A percentile compares a stretch with the other conserved stretches of the same genome.
phyloP scores from a whole-genome alignment of 2,797 vertebrate species.

The Hylomyscus alleni region DNA sequence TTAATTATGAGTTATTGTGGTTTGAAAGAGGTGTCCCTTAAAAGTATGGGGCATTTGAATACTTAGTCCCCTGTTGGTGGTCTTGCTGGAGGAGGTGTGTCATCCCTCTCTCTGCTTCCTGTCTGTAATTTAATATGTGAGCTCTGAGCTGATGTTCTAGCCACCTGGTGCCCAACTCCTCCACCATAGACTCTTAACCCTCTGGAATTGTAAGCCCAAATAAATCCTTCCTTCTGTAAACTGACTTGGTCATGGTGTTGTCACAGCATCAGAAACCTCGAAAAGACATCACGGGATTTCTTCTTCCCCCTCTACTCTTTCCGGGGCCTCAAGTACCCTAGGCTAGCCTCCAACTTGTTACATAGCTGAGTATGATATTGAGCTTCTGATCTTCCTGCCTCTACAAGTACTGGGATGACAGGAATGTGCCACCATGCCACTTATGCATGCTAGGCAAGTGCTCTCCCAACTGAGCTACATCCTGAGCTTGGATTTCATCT shows the following conservation, averaged over 20 bases:
- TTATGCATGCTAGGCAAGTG: background rate
- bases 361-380: background rate
- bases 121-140: background rate
- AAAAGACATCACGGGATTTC: background rate
- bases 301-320: background rate
- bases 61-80: background rate
- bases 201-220: background rate
- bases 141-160: background rate
- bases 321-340: background rate
- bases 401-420: background rate
- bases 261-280: background rate
- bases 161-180: background rate
- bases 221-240: background rate
- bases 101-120: background rate
- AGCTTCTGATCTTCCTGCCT: background rate
- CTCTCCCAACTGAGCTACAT: background rate
- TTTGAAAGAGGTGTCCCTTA: background rate
- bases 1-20: background rate
- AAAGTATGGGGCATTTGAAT: background rate
- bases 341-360: background rate
- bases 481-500: constrained; percentile 40
- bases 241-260: background rate
- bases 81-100: background rate
- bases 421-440: background rate
- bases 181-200: background rate